These are phyloP conservation scores for Cheilosia vernalis DNA, from an alignment of 2,888 invertebrate species.

Conservation along the genomic window DNA sequence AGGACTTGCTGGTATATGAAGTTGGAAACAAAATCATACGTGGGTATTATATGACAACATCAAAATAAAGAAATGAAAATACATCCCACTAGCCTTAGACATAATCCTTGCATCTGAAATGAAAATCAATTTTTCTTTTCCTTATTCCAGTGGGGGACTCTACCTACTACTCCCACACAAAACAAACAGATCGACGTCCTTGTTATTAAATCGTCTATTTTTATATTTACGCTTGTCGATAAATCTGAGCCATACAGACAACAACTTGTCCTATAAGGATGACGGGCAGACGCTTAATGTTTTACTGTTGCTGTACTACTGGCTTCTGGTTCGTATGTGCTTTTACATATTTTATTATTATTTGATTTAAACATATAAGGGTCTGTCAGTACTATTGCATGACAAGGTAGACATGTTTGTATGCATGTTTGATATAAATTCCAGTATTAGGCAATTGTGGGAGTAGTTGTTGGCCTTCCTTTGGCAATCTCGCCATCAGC, in stretches of 20 bases:
- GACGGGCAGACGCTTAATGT: conserved; percentile 21
- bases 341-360: conserved; percentile 62
- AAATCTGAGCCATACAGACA: conserved; percentile 50
- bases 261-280: conserved; percentile 29
- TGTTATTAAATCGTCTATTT: conserved; percentile 38
- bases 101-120: conserved; percentile 28
- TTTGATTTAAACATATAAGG: conserved; percentile 43
- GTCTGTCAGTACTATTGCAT: conserved; percentile 1
- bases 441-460: conserved; percentile 50
- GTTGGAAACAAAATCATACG: conserved; percentile 19
- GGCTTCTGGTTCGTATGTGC: conserved; percentile 30
- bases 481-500: conserved; percentile 1
- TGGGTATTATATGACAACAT: conserved; percentile 17
- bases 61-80: conserved; percentile 59
- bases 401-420: background rate
- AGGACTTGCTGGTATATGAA: background rate
- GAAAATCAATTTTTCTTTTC: conserved; percentile 52
- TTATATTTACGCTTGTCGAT: conserved; percentile 49
- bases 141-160: background rate
- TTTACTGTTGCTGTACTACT: conserved; percentile 37
- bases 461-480: conserved; percentile 39
- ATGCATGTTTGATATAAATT: conserved; percentile 47
- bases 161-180: background rate
- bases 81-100: conserved; percentile 28
- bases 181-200: conserved; percentile 19